These are phyloP conservation scores for Oriolus oriolus DNA, from an alignment of 2,113 vertebrate species.

Conservation along the genomic window DNA sequence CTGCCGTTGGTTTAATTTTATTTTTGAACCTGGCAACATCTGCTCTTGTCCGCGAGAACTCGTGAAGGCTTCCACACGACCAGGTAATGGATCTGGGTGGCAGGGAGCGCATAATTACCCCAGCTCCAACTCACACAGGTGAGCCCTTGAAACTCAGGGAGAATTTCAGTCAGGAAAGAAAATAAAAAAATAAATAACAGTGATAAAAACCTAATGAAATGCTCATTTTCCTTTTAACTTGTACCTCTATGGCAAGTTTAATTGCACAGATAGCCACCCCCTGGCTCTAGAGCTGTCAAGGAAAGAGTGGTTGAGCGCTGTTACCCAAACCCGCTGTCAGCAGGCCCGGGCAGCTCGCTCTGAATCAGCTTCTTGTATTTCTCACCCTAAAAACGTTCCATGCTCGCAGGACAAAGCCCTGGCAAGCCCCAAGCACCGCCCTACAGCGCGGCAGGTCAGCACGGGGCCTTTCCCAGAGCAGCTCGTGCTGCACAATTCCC, in stretches of 20 bases:
- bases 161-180: neutral
- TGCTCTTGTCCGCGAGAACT: neutral
- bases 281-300: neutral
- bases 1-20: conserved; percentile 13
- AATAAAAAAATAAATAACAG: neutral
- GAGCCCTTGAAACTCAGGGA: neutral
- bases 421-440: neutral
- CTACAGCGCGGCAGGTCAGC: neutral
- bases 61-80: neutral
- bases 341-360: neutral
- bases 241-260: neutral
- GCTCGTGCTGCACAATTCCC: neutral
- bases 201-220: neutral
- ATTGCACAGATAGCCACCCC: neutral
- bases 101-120: neutral
- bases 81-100: neutral
- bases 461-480: neutral
- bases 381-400: neutral
- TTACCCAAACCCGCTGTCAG: neutral
- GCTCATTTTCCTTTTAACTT: neutral
- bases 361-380: neutral
- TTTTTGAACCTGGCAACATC: conserved; percentile 11
- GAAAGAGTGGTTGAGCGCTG: neutral
- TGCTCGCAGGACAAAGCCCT: neutral
- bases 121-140: neutral